A percentile compares a stretch with the other conserved stretches of the same genome.
phyloP scores from a whole-genome alignment of 2,113 vertebrate genomes.

The Siniperca chuatsi region DNA sequence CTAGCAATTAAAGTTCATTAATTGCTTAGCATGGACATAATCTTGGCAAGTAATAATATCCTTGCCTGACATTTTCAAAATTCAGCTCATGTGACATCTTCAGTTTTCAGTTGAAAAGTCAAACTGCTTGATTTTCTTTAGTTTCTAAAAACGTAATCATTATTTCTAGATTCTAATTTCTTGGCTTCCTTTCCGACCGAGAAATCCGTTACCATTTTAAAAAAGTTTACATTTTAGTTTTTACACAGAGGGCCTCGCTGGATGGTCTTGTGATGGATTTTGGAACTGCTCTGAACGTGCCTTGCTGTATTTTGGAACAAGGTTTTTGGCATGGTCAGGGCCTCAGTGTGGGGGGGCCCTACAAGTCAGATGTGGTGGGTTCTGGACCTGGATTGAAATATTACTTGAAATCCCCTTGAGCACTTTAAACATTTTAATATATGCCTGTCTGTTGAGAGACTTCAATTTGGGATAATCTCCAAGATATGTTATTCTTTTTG shows the following conservation, averaged over 20 bases:
- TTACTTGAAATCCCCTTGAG: slow-evolving; percentile 37
- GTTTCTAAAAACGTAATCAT: neutral
- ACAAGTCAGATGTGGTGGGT: slow-evolving; percentile 17
- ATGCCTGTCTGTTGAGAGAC: neutral
- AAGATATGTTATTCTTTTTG: neutral
- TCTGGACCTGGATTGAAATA: slow-evolving; percentile 33
- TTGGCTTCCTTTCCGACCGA: neutral
- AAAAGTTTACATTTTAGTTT: neutral
- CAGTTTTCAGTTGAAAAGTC: neutral
- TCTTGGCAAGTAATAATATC: neutral
- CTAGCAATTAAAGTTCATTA: neutral
- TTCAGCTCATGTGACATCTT: neutral
- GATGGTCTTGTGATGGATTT: slow-evolving; percentile 28
- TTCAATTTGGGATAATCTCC: neutral
- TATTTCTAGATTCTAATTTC: neutral
- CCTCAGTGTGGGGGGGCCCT: neutral
- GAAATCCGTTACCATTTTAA: neutral
- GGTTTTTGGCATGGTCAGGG: slow-evolving; percentile 15
- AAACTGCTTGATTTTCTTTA: neutral
- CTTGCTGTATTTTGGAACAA: slow-evolving; percentile 26
- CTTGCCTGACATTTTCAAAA: neutral
- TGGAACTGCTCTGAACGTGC: slow-evolving; percentile 5
- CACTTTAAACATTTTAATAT: neutral
- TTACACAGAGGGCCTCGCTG: slow-evolving; percentile 16
- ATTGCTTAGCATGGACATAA: slow-evolving; percentile 4